Conservation (phyloP, 1,140 invertebrate genomes). For the Saxidomus purpurata region DNA sequence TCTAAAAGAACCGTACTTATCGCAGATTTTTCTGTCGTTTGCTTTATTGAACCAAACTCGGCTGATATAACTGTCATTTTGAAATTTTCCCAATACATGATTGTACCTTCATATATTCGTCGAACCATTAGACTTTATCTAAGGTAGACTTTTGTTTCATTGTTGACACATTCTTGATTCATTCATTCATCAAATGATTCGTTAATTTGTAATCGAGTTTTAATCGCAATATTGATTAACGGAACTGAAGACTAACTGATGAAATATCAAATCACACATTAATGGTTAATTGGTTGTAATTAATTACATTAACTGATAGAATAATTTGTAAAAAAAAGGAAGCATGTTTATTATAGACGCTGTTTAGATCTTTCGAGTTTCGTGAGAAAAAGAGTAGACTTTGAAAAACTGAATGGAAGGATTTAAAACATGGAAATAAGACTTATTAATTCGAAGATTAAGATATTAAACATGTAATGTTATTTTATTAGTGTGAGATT, state of each 20-base stretch:
- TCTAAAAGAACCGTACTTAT: no score
- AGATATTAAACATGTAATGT: conserved; percentile 5
- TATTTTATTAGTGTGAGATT: not conserved
- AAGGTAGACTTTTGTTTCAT: not conserved
- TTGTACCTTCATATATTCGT: no score
- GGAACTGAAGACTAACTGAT: not conserved
- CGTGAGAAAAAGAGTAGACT: not conserved
- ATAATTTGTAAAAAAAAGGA: not conserved
- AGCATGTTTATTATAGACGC: not conserved
- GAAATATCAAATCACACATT: not conserved
- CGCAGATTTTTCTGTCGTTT: no score
- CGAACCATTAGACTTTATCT: not conserved
- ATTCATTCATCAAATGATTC: not conserved
- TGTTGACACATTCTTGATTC: not conserved
- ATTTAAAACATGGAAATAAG: not conserved
- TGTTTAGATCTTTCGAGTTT: no score
- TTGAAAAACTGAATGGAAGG: not conserved
- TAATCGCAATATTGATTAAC: not conserved
- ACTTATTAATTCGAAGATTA: not conserved
- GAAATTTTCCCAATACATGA: no score
- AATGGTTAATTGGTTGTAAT: not conserved
- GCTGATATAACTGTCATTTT: no score
- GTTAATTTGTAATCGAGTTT: not conserved
- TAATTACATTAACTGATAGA: conserved; percentile 3
- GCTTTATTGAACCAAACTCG: no score